Conservation (phyloP, 2,113 vertebrate species). For the Tupaia tana region DNA sequence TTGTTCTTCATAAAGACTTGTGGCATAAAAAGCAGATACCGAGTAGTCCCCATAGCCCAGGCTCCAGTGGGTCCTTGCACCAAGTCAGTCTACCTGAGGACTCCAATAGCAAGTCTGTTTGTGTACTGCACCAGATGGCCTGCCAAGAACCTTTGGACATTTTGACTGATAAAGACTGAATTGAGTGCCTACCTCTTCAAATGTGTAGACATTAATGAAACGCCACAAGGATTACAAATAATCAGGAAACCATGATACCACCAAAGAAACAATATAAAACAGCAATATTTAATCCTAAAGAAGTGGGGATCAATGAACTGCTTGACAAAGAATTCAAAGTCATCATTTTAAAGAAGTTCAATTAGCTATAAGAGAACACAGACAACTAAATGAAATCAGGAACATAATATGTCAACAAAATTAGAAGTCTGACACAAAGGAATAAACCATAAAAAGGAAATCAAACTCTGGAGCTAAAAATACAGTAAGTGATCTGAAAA, state of each 20-base stretch:
- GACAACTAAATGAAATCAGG: neutral
- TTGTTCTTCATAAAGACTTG: neutral
- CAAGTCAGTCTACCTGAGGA: neutral
- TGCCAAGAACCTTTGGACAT: neutral
- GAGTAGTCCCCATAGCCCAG: neutral
- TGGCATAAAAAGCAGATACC: neutral
- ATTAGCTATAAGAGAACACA: neutral
- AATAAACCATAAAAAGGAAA: neutral
- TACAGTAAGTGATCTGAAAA: neutral
- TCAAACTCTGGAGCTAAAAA: neutral
- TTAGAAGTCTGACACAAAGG: neutral
- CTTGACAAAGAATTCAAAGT: neutral
- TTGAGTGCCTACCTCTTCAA: neutral
- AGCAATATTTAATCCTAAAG: neutral
- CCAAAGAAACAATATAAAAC: neutral
- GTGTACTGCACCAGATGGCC: no score
- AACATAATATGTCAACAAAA: neutral
- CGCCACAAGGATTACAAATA: neutral
- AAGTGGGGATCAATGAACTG: neutral
- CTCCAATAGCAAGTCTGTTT: neutral
- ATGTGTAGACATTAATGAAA: neutral
- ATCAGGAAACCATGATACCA: neutral
- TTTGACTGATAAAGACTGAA: neutral
- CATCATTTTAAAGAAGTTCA: neutral
- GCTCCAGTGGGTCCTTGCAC: neutral